A percentile compares a stretch with the other conserved stretches of the same genome.
These are phyloP conservation scores for Eulemur rufifrons DNA, from an alignment of 2,113 vertebrate genomes.

Conservation along the genomic window DNA sequence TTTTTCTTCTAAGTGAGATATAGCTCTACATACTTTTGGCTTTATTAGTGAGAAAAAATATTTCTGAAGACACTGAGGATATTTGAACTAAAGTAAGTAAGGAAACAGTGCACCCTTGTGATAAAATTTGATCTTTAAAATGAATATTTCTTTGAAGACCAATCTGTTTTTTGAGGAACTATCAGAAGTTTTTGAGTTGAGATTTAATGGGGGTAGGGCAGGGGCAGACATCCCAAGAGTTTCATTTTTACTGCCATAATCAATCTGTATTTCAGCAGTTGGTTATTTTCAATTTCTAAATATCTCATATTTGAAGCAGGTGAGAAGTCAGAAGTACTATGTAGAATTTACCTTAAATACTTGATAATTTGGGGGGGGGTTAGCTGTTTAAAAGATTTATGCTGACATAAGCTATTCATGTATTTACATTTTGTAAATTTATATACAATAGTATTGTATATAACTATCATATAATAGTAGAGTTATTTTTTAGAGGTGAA, in stretches of 20 bases:
- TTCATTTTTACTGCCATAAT: neutral
- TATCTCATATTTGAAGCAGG: neutral
- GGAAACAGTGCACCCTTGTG: slow-evolving; percentile 26
- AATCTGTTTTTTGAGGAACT: neutral
- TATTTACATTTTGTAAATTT: neutral
- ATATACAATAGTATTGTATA: neutral
- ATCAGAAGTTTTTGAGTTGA: neutral
- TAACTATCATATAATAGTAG: neutral
- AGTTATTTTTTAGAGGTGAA: neutral
- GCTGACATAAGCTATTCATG: neutral
- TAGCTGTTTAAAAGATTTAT: neutral
- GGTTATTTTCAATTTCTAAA: neutral
- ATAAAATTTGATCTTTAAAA: slow-evolving; percentile 33
- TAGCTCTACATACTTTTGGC: neutral
- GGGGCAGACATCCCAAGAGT: neutral
- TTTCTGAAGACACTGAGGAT: neutral
- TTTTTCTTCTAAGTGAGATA: neutral
- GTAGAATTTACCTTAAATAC: neutral
- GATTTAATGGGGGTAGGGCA: neutral
- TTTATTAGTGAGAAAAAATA: neutral
- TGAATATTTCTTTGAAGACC: neutral
- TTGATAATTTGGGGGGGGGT: neutral
- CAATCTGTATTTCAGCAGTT: neutral
- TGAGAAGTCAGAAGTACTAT: neutral
- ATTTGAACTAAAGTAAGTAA: neutral